Evolutionary conservation across 2,113 vertebrate genomes (phyloP).

Genomic region (Pungitius pungitius): DNA sequence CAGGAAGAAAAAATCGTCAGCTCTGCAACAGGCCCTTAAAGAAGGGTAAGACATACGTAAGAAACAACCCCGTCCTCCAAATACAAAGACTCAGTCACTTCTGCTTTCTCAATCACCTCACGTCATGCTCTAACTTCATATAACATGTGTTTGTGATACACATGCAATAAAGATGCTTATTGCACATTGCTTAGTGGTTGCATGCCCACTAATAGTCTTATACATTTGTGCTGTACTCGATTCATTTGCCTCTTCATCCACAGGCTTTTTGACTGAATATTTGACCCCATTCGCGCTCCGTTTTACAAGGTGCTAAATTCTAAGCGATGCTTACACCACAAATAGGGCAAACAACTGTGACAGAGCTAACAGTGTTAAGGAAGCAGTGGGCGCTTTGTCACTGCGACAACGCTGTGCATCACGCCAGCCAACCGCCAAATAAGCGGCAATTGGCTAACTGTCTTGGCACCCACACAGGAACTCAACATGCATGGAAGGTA

Average conservation of each 20-base stretch:
- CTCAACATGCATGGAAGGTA: too few species aligned
- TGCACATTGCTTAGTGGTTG: slow-evolving; percentile 22
- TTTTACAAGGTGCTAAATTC: not conserved
- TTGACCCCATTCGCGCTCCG: slow-evolving; percentile 13
- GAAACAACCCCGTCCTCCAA: slow-evolving; percentile 41
- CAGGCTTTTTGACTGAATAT: slow-evolving; percentile 19
- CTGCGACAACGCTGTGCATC: not conserved
- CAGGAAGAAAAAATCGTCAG: slow-evolving; percentile 58
- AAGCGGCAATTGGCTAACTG: not conserved
- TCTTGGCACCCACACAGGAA: not conserved
- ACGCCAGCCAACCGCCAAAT: not conserved
- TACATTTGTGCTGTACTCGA: slow-evolving; percentile 20
- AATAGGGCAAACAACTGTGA: not conserved
- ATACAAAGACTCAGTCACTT: slow-evolving; percentile 36
- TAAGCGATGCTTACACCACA: not conserved
- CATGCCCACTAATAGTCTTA: slow-evolving; percentile 23
- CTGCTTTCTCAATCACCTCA: slow-evolving; percentile 41
- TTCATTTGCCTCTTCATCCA: slow-evolving; percentile 29
- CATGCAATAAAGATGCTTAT: not conserved
- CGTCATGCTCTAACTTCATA: slow-evolving; percentile 32
- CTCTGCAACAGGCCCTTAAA: slow-evolving; percentile 67
- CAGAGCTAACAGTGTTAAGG: not conserved
- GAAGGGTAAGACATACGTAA: slow-evolving; percentile 71
- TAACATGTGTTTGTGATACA: slow-evolving; percentile 38
- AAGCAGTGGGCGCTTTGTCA: not conserved